phyloP scores from a whole-genome alignment of 2,797 vertebrate genomes.

The Emydoidea blandingii region DNA sequence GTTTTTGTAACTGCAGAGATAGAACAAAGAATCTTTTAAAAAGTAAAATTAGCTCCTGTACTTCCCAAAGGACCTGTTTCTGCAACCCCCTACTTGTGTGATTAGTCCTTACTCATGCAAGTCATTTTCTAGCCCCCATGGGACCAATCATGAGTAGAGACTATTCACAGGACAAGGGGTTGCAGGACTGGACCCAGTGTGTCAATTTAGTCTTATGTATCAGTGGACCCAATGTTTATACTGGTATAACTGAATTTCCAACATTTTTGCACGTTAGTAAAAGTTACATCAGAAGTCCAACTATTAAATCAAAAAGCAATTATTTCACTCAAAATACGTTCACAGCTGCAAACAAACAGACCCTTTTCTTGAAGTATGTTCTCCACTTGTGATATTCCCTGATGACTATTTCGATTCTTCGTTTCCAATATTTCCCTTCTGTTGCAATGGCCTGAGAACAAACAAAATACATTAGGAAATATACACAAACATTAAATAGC shows the following conservation, averaged over 20 bases:
- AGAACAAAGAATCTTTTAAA: conserved; percentile 4
- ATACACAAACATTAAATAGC: background rate
- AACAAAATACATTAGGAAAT: conserved; percentile 36
- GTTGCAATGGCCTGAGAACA: conserved; percentile 87
- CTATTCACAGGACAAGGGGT: background rate
- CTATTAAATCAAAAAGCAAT: conserved; percentile 6
- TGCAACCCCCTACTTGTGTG: background rate
- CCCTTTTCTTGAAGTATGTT: conserved; percentile 99
- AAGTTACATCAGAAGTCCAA: background rate
- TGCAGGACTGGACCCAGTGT: background rate
- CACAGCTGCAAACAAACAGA: conserved; percentile 61
- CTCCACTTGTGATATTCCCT: conserved; percentile 99
- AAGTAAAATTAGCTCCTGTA: background rate
- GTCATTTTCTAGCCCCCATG: background rate
- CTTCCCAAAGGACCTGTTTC: background rate
- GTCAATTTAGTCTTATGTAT: background rate
- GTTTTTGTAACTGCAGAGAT: conserved; percentile 91
- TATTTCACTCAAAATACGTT: conserved; percentile 14
- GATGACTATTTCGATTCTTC: conserved; percentile 96
- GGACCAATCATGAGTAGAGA: background rate
- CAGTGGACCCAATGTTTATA: background rate
- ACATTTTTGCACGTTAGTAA: background rate
- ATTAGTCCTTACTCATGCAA: background rate
- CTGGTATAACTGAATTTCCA: background rate
- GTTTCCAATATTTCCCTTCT: conserved; percentile 96